Base-by-base conservation (phyloP, 92 coral and sea anemone genomes). In the Paragorgia papillata region DNA sequence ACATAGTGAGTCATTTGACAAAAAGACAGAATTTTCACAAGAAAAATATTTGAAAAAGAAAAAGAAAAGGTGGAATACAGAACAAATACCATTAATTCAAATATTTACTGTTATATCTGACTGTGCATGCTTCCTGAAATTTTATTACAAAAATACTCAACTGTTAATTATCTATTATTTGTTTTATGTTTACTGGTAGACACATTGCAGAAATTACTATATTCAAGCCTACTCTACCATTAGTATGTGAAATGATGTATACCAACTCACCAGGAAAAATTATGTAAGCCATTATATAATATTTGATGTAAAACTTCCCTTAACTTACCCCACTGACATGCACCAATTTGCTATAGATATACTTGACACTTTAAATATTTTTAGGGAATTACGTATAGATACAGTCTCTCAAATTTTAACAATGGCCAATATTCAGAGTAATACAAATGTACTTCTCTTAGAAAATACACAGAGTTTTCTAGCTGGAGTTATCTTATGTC, bases 31-130 rank as follows among this genome's bases (percentile, higher is more conserved):
- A 71, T 95, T 88, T 75, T 95, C 99, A 9, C 89, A 95, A 87
- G 99, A 92, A 40, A 95, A 95, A 62, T 95, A 95, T 74, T 85
- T 83, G 81, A 91, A 85, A 40, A 95, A 88, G 93, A 95, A 95
- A 79, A 70, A 82, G 48, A 95, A 91, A 80, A 90, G 88, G 97
- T 92, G 81, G 68, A 79, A 63, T 35, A n/a, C n/a, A n/a, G n/a
- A n/a, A n/a, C n/a, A n/a, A n/a, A n/a, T n/a, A n/a, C n/a, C n/a
- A n/a, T n/a, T n/a, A n/a, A n/a, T n/a, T n/a, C n/a, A n/a, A n/a
- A n/a, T n/a, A 55, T 19, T 55, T 55, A 19, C 61, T 55, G 22
- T 19, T 4, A 37, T 37, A 37, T n/a, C n/a, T n/a, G n/a, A n/a
- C n/a, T n/a, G n/a, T n/a, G n/a, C n/a, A n/a, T n/a, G n/a, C n/a